These are phyloP conservation scores for Brachypterus glaber DNA, from an alignment of 2,888 invertebrate genomes.

Conservation along the genomic window DNA sequence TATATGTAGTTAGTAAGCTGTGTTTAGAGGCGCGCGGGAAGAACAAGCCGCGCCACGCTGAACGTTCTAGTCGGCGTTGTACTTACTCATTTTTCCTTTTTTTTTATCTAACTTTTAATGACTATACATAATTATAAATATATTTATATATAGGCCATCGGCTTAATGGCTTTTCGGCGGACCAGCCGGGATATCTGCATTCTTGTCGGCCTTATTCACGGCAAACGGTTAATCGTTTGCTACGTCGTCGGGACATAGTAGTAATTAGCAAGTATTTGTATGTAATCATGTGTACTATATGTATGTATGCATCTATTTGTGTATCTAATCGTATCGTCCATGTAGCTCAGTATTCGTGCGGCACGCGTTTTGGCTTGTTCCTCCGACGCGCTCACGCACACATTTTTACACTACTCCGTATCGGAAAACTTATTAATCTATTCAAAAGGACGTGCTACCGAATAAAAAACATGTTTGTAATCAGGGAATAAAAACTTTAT, in stretches of 20 bases:
- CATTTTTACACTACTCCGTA: constrained; percentile 41
- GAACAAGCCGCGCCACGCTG: constrained; percentile 22
- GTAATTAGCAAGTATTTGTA: too few relatives aligned
- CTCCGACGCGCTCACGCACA: constrained; percentile 38
- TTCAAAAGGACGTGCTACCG: constrained; percentile 18
- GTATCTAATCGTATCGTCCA: neutral
- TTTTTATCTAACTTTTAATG: neutral
- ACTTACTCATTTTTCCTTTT: constrained; percentile 17
- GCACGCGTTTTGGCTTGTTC: constrained; percentile 19
- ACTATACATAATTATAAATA: too few relatives aligned
- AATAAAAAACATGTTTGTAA: constrained; percentile 17
- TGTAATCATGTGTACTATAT: too few relatives aligned
- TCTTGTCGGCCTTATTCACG: too few relatives aligned
- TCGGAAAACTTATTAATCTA: constrained; percentile 36
- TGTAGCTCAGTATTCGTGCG: constrained; percentile 3
- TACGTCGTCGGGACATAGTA: too few relatives aligned
- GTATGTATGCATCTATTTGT: too few relatives aligned
- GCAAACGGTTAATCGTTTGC: too few relatives aligned
- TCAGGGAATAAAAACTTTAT: too few relatives aligned
- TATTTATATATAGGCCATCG: too few relatives aligned
- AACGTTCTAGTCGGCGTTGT: constrained; percentile 22
- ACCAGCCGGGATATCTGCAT: too few relatives aligned
- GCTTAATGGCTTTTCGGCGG: too few relatives aligned
- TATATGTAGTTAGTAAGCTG: constrained; percentile 38
- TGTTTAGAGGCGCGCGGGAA: constrained; percentile 35